Base-by-base conservation (phyloP, 2,113 vertebrate genomes). In the Philantomba maxwellii region DNA sequence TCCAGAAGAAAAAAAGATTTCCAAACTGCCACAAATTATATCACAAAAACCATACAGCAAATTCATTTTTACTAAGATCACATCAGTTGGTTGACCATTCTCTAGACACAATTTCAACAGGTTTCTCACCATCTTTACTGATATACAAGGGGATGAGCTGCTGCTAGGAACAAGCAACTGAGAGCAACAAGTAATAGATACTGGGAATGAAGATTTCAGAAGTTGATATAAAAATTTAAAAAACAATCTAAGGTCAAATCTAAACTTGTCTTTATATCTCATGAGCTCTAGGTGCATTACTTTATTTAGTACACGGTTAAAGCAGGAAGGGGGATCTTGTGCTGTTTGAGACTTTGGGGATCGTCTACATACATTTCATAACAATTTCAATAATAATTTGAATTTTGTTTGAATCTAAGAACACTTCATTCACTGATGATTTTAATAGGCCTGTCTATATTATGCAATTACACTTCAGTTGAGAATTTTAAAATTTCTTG, bases 101-200 rank as follows among this genome's bases (percentile, higher is more conserved):
- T 97, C 45, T 89, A 60, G n/a, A 85, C 57, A 92, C 33, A 94
- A 77, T 85, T 92, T 83, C 57, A 94, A 55, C 47, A 64, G 16
- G 45, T 60, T 94, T 89, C 62, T 49, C n/a, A 89, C 49, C 1
- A 51, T 91, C 39, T 82, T 6, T 45, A 84, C 53, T 25, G 21
- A 25, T 60, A 81, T 12, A 84, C 78, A 84, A 19, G 7, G 51
- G 26, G n/a, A 89, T 28, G 12, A 91, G 39, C 45, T 93, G 77
- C 30, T 62, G 21, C 43, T 86, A 70, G 88, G 83, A 86, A 47
- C 51, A 84, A 92, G n/a, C 45, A 93, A 49, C 0, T 64, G 39
- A 91, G 19, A 95, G 85, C 55, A 95, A 58, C 87, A 96, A 70
- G 62, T 96, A 88, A 43, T 26, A 75, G 16, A 87, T 14, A 43